A percentile compares a stretch with the other conserved stretches of the same genome.
Evolutionary conservation across 1,140 invertebrate genomes (phyloP).

Genomic region (Plodia interpunctella): DNA sequence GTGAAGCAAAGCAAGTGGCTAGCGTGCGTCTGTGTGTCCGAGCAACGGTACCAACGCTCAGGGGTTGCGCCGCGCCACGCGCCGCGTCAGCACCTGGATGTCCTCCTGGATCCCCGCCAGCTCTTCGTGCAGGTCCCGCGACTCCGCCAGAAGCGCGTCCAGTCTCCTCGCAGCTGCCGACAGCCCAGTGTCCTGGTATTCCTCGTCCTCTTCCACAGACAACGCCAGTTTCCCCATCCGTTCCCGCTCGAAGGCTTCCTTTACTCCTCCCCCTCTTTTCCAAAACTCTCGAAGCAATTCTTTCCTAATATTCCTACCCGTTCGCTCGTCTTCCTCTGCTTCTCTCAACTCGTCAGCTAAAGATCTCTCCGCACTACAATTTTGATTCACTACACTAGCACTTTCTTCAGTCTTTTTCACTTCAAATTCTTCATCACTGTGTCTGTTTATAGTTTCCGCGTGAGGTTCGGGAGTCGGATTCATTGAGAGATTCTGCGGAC

Average conservation of each 20-base stretch:
- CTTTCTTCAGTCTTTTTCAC: neutral
- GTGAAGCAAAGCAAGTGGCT: constrained; percentile 9
- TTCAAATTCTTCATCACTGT: neutral
- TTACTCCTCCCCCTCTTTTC: constrained; percentile 37
- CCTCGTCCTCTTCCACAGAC: constrained; percentile 63
- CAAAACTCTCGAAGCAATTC: constrained; percentile 44
- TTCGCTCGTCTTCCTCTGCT: constrained; percentile 54
- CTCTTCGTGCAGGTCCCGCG: constrained; percentile 62
- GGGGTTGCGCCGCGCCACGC: constrained; percentile 52
- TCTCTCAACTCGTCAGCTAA: constrained; percentile 64
- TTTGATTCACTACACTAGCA: constrained; percentile 6
- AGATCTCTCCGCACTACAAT: constrained; percentile 34
- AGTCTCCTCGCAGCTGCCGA: constrained; percentile 55
- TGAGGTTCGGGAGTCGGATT: constrained; percentile 27
- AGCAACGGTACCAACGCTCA: constrained; percentile 66
- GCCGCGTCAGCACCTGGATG: constrained; percentile 73
- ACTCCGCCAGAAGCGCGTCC: constrained; percentile 67
- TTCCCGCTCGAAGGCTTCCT: constrained; percentile 58
- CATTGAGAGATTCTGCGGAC: constrained; percentile 28
- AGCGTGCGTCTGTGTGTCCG: constrained; percentile 17
- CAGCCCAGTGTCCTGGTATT: constrained; percentile 42
- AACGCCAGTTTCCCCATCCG: constrained; percentile 64
- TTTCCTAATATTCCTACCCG: constrained; percentile 35
- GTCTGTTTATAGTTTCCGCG: neutral
- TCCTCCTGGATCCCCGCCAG: constrained; percentile 70